These are phyloP conservation scores for Amitus sp. DNA, from an alignment of 2,888 invertebrate genomes.

Conservation along the genomic window DNA sequence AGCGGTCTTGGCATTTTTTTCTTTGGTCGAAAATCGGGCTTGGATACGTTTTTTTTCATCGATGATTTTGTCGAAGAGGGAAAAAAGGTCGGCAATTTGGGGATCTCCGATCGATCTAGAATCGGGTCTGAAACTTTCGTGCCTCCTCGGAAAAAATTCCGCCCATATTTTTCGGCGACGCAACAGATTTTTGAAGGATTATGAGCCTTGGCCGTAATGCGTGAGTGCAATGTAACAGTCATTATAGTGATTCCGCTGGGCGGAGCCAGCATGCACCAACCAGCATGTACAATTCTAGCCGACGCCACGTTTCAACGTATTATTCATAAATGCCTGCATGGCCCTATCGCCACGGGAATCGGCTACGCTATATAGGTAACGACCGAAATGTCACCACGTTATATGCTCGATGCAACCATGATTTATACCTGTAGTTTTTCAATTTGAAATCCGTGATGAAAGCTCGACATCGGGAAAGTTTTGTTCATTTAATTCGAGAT, in stretches of 20 bases:
- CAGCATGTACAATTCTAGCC: constrained; percentile 54
- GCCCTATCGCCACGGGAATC: constrained; percentile 41
- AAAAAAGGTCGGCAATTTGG: no score
- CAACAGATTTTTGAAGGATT: constrained; percentile 4
- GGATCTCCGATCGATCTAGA: no score
- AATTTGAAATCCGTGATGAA: no score
- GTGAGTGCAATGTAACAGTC: constrained; percentile 59
- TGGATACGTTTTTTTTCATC: no score
- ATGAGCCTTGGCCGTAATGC: constrained; percentile 24
- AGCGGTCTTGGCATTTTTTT: neutral
- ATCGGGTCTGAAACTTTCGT: no score
- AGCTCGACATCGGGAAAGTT: no score
- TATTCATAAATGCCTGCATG: constrained; percentile 50
- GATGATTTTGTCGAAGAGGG: neutral
- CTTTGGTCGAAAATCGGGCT: no score
- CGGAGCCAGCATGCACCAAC: constrained; percentile 58
- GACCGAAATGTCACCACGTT: constrained; percentile 23
- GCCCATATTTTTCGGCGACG: constrained; percentile 2
- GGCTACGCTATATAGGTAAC: constrained; percentile 39
- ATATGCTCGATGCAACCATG: constrained; percentile 53
- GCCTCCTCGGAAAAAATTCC: neutral
- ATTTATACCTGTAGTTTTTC: no score
- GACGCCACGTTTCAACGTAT: constrained; percentile 49
- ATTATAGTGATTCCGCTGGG: constrained; percentile 55
- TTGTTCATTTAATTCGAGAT: no score